Evolutionary conservation across 2,113 vertebrate species (phyloP), one percentile per base, ranked within the genome.

Genomic region (Macquaria australasica): DNA sequence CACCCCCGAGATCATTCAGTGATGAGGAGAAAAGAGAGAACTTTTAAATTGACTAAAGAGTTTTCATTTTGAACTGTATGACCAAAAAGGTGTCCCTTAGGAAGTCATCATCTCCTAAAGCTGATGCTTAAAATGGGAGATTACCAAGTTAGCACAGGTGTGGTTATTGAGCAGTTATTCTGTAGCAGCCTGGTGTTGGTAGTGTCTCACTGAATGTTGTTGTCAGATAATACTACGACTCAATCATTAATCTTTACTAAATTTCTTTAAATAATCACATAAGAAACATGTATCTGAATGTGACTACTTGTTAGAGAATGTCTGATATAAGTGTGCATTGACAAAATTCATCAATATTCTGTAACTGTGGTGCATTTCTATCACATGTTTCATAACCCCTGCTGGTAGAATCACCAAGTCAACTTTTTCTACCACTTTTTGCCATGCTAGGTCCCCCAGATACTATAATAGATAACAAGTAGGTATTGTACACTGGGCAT

Each of bases 1-100:
- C 10, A 39, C 53, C n/a, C 55, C 16, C 1, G 2, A 78, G 11
- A 81, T 76, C 6, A 1, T 21, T 73, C 2, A 50, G n/a, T 25
- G 25, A 76, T 72, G 63, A 28, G 14, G 2, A 16, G 23, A 37
- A 34, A 64, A 66, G 43, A 82, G 2, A 80, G 9, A 56, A 77
- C 8, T 41, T 81, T 74, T 53, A 31, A 50, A 81, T 6, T 16
- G n/a, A 58, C 18, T 50, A 9, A 3, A 48, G 25, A 59, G 41
- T 66, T 80, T 69, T 45, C 21, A 58, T 41, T 55, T 59, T 21
- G 55, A 67, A 59, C 16, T 14, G 12, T n/a, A 20, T 39, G 14
- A 64, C 68, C 31, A 41, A 14, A 56, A 48, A 50, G 20, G 41
- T 1, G 10, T 66, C 73, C 21, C 34, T 75, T 23, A 62, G 43